Percentiles rank a stretch among this genome's conserved stretches.
Conservation (phyloP, 1,140 invertebrate genomes). For the Xylocopa sonorina region DNA sequence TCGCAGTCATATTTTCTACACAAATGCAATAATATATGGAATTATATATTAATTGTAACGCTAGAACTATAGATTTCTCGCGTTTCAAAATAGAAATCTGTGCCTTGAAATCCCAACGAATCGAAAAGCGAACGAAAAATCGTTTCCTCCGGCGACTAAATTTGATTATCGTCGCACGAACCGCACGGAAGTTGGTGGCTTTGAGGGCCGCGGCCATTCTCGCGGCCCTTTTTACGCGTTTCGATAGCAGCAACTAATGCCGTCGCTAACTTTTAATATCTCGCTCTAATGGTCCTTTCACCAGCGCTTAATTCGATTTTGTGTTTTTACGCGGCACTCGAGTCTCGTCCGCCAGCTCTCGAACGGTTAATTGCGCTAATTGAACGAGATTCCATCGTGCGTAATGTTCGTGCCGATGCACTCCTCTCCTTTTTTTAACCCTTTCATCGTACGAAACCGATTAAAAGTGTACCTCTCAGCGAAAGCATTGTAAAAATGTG, state of each 20-base stretch:
- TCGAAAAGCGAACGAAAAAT: not conserved
- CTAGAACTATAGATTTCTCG: no score
- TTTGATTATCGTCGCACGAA: not conserved
- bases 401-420: constrained; percentile 2
- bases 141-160: not conserved
- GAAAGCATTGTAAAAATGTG: constrained; percentile 30
- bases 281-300: constrained; percentile 64
- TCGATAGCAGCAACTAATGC: constrained; percentile 53
- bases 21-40: no score
- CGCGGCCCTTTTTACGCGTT: constrained; percentile 3
- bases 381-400: constrained; percentile 52
- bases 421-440: no score
- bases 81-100: no score
- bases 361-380: constrained; percentile 60
- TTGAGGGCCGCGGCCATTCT: constrained; percentile 12
- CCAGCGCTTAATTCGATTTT: constrained; percentile 64
- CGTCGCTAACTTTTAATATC: constrained; percentile 67
- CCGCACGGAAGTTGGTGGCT: not conserved
- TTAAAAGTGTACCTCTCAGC: constrained; percentile 59
- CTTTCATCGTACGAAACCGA: constrained; percentile 45
- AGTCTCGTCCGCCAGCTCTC: not conserved
- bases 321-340: constrained; percentile 53
- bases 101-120: not conserved
- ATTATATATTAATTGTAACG: no score
- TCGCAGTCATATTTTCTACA: no score